phyloP scores from a whole-genome alignment of 2,113 vertebrate species.

The Gymnogyps californianus region DNA sequence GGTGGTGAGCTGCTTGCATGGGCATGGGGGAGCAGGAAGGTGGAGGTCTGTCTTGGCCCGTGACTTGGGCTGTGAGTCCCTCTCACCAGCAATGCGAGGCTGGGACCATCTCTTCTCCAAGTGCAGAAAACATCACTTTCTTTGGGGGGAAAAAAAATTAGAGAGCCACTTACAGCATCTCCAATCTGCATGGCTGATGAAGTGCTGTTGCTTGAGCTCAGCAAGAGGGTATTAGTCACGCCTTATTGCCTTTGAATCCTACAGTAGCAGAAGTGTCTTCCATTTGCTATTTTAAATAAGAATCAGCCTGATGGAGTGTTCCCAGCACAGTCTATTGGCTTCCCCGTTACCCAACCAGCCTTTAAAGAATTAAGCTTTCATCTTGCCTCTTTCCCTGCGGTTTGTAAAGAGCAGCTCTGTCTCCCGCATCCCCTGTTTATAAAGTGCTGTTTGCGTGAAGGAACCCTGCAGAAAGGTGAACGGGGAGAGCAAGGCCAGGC shows the following conservation, averaged over 20 bases:
- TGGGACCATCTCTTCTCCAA: not conserved
- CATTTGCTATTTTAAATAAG: conserved; percentile 18
- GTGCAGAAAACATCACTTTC: not conserved
- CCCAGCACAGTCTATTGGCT: not conserved
- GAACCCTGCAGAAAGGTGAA: not conserved
- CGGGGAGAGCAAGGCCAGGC: not conserved
- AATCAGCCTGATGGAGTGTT: not conserved
- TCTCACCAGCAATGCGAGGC: accelerated
- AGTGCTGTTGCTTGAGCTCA: not conserved
- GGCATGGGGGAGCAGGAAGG: not conserved
- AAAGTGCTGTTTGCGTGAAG: not conserved
- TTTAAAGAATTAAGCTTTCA: not conserved
- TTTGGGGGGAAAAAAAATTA: not conserved
- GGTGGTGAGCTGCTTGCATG: not conserved
- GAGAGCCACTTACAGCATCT: not conserved
- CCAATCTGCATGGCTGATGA: not conserved
- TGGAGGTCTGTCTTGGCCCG: not conserved
- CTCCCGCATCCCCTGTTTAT: not conserved
- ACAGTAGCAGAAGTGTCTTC: not conserved
- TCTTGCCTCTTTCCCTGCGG: not conserved
- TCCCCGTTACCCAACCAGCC: not conserved
- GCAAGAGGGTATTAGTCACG: not conserved
- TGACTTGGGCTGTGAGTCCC: not conserved
- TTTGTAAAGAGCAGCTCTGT: not conserved
- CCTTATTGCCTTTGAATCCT: conserved; percentile 23